A percentile compares a stretch with the other conserved stretches of the same genome.
Conservation (phyloP, 1,140 invertebrate species). For the Helicoverpa armigera region DNA sequence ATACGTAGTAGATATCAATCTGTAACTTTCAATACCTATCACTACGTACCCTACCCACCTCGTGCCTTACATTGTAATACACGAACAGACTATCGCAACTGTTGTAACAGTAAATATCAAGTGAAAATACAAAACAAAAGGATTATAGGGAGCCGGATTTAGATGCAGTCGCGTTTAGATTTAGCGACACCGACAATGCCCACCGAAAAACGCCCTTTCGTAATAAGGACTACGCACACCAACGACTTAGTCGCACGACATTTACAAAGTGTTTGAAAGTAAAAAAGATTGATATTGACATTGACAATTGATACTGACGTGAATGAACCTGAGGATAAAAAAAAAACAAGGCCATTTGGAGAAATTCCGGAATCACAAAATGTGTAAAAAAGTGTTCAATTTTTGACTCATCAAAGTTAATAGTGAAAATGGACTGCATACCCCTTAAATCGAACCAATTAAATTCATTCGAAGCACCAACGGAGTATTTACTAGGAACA, state of each 20-base stretch:
- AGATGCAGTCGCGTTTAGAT: slow-evolving; percentile 17
- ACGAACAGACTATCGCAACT: slow-evolving; percentile 19
- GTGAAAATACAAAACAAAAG: slow-evolving; percentile 39
- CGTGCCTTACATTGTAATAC: background rate
- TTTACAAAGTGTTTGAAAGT: background rate
- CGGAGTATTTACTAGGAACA: too few relatives aligned
- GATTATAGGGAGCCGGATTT: slow-evolving; percentile 22
- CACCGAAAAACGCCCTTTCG: slow-evolving; percentile 37
- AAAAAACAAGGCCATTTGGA: too few relatives aligned
- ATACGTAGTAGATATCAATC: too few relatives aligned
- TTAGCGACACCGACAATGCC: slow-evolving; percentile 24
- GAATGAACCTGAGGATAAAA: too few relatives aligned
- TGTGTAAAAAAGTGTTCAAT: too few relatives aligned
- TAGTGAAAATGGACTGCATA: too few relatives aligned
- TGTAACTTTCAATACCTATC: background rate
- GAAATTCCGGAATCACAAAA: too few relatives aligned
- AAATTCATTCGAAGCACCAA: too few relatives aligned
- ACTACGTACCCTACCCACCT: too few relatives aligned
- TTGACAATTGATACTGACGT: too few relatives aligned
- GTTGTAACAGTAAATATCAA: slow-evolving; percentile 10
- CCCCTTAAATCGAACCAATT: background rate
- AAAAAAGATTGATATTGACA: too few relatives aligned
- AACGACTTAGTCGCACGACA: slow-evolving; percentile 5
- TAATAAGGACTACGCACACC: background rate
- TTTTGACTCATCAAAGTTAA: too few relatives aligned